Percentiles rank a stretch among this genome's conserved stretches.
Conservation (phyloP, 1,140 invertebrate species). For the Musca vetustissima region DNA sequence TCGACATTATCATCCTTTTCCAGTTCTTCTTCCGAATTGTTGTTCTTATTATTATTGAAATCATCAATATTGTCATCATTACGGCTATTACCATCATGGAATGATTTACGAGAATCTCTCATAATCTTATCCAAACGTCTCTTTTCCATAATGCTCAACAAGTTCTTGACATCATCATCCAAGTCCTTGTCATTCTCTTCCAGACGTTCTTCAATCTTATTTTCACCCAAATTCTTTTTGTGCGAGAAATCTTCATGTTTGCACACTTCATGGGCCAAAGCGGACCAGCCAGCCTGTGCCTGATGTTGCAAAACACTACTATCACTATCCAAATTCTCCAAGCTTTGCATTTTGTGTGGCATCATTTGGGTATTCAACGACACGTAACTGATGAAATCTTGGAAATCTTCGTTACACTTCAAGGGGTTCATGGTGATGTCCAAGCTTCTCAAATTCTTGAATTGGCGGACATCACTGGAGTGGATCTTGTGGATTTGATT, state of each 20-base stretch:
- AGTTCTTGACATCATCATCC: slow-evolving; percentile 51
- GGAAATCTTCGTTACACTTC: slow-evolving; percentile 63
- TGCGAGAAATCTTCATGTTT: slow-evolving; percentile 35
- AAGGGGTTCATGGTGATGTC: slow-evolving; percentile 68
- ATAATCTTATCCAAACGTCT: slow-evolving; percentile 56
- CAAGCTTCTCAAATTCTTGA: slow-evolving; percentile 64
- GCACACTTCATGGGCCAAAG: slow-evolving; percentile 47
- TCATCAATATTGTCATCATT: slow-evolving; percentile 51
- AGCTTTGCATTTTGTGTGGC: slow-evolving; percentile 53
- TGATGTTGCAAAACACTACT: slow-evolving; percentile 33
- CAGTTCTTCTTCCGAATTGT: slow-evolving; percentile 36
- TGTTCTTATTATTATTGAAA: no score
- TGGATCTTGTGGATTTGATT: slow-evolving; percentile 63
- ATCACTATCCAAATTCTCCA: slow-evolving; percentile 56
- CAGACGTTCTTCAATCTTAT: slow-evolving; percentile 44
- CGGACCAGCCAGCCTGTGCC: slow-evolving; percentile 39
- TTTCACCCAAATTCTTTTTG: slow-evolving; percentile 32
- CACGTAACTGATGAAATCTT: slow-evolving; percentile 62
- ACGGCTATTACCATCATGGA: slow-evolving; percentile 48
- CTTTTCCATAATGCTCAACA: slow-evolving; percentile 41
- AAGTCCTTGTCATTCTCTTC: slow-evolving; percentile 56
- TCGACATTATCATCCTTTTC: slow-evolving; percentile 37
- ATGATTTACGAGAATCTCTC: slow-evolving; percentile 51
- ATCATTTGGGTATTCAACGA: slow-evolving; percentile 58
- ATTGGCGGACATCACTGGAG: slow-evolving; percentile 58